Base-by-base conservation (phyloP, 2,888 invertebrate species). In the Drosophila diplacantha region DNA sequence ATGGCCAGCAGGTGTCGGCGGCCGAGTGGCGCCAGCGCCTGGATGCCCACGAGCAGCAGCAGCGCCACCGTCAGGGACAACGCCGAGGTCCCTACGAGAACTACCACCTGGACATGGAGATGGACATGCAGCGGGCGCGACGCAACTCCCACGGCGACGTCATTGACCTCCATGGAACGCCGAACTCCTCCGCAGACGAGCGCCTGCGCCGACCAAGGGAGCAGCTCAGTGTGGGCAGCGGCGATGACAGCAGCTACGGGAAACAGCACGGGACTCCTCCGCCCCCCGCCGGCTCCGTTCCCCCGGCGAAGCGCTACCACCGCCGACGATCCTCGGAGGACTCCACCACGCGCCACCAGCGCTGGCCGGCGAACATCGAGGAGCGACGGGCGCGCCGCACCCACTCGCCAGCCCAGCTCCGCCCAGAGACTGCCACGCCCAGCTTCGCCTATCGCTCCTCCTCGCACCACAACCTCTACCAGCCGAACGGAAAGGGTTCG, bases 401-500 rank as follows among this genome's bases (percentile, higher is more conserved):
- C 5, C 71, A 83, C 8, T 85, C 85, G 14, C 86, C 75, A 18
- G 69, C 60, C 29, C 74, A 69, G 32, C 62, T 60, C 22, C 70
- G 74, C 41, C 50, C 73, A 61, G 77, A 79, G 60, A 72, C 75
- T 72, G 65, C 66, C 57, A 56, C 69, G 41, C 65, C 73, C 61
- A 57, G 61, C 53, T 75, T 68, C 35, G 74, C 75, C 64, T 82
- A 77, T 63, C 84, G 86, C 55, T 92, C 93, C 0, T 91, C 91
- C 61, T 92, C 92, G 0, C 92, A 92, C 61, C 92, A 92, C 85
- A 92, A 92, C 81, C 88, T 93, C 1, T 88, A 88, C 58, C 86
- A 87, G 78, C 87, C 87, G n/a, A 86, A 72, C 38, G 65, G 67
- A 24, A 76, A 69, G 41, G 55, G 38, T 11, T 43, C 73, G 11